Evolutionary conservation across 1,140 invertebrate species (phyloP).

Genomic region (Polypedilum vanderplanki): DNA sequence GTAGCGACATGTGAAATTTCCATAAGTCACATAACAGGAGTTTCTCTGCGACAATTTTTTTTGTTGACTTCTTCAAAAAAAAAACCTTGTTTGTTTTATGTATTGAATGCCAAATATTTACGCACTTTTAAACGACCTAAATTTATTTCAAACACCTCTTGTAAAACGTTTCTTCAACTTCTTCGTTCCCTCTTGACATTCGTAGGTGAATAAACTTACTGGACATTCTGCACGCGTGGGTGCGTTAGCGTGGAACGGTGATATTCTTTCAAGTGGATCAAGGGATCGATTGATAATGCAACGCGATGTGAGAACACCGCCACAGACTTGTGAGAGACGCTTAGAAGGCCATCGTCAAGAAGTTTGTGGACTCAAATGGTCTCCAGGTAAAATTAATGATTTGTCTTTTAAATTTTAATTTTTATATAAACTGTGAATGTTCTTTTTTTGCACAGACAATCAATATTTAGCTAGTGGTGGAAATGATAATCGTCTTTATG

Average conservation of each 20-base stretch:
- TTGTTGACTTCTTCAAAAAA: not conserved
- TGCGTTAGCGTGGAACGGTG: conserved; percentile 96
- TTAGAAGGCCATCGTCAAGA: conserved; percentile 94
- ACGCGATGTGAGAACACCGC: conserved; percentile 85
- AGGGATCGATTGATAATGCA: conserved; percentile 91
- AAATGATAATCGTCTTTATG: conserved; percentile 97
- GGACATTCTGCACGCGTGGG: conserved; percentile 91
- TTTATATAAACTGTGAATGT: not conserved
- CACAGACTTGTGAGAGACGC: conserved; percentile 63
- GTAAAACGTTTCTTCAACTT: conserved; percentile 15
- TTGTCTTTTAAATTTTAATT: not conserved
- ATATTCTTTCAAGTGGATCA: conserved; percentile 93
- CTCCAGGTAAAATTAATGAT: conserved; percentile 51
- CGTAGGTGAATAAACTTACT: conserved; percentile 74
- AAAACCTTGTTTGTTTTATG: not conserved
- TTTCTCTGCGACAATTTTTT: not conserved
- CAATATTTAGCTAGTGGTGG: conserved; percentile 97
- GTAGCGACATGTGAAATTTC: not conserved
- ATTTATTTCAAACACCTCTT: not conserved
- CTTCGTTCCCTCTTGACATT: not conserved
- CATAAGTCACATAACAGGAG: conserved; percentile 3
- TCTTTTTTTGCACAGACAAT: conserved; percentile 58
- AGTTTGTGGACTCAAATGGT: conserved; percentile 99
- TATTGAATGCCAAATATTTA: conserved; percentile 1
- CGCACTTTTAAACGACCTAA: conserved; percentile 8